A percentile compares a stretch with the other conserved stretches of the same genome.
These are phyloP conservation scores for Seison nebaliae DNA, from an alignment of 1,140 invertebrate genomes.

Conservation along the genomic window DNA sequence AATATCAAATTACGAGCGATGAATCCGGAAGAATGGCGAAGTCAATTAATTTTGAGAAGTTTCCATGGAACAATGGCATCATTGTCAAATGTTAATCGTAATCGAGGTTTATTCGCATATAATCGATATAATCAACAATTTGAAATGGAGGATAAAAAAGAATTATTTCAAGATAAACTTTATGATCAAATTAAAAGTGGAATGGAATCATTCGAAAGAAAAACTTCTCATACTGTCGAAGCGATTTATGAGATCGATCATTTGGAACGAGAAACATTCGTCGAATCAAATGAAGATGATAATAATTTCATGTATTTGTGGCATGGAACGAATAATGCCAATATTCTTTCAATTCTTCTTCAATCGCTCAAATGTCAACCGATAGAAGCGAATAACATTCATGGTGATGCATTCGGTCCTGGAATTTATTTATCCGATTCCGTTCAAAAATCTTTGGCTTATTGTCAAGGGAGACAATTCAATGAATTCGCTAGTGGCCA, in stretches of 20 bases:
- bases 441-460: background rate
- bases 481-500: background rate
- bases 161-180: too few species aligned
- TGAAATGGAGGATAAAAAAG: too few species aligned
- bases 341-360: conserved; percentile 26
- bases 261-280: too few species aligned
- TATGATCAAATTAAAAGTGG: too few species aligned
- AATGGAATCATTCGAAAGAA: too few species aligned
- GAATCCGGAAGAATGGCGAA: too few species aligned
- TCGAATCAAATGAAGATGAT: conserved; percentile 21
- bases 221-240: too few species aligned
- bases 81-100: conserved; percentile 22
- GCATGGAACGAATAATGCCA: conserved; percentile 27
- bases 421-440: conserved; percentile 15
- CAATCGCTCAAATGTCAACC: conserved; percentile 24
- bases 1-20: too few species aligned
- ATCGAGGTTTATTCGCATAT: conserved; percentile 19
- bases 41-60: too few species aligned
- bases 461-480: background rate
- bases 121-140: conserved; percentile 29
- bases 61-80: conserved; percentile 25
- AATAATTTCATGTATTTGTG: conserved; percentile 26
- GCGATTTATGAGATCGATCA: too few species aligned
- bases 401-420: conserved; percentile 25
- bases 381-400: conserved; percentile 20